Evolutionary conservation across 2,113 vertebrate species (phyloP), one percentile per base, ranked within the genome.

Genomic region (Zosterops japonicus): DNA sequence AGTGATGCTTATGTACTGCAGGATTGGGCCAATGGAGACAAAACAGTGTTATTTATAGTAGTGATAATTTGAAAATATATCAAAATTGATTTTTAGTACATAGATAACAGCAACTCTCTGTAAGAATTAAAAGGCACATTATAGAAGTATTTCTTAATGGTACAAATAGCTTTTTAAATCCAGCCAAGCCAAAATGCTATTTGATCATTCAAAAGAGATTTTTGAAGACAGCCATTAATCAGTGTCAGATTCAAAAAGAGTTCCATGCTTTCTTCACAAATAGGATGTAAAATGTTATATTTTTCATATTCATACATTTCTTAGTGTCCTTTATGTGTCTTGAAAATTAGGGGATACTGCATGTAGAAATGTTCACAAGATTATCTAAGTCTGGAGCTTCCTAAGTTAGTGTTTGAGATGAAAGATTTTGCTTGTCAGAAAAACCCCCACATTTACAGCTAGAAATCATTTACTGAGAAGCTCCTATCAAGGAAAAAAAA

Each of bases 181-280:
- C 69, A 94, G 61, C 16, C 61, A 90, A 84, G 27, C 31, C 52
- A 88, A 74, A 95, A 93, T 81, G 33, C 33, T 72, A 14, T 86
- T 84, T 92, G 64, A 86, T 95, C 92, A 91, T 96, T 79, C 64
- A 94, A 87, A 97, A 60, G 13, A 50, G 64, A 76, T 83, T 81
- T 97, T 96, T 90, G n/a, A 87, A 91, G 77, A 87, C 55, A 82
- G 24, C 53, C 79, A 39, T 93, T 94, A 89, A 57, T 77, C 19
- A 2, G 11, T 93, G 44, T 92, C 74, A 95, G 46, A 92, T 93
- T 94, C 56, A 89, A 95, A 93, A 85, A 42, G 22, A 56, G 14
- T 90, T 82, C 31, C 90, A 28, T 72, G 44, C 46, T 92, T 29
- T 91, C 52, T 61, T 93, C 52, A 77, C 39, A 89, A 50, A 70